Evolutionary conservation across 2,888 invertebrate species (phyloP), one percentile per base, ranked within the genome.

Genomic region (Drosophila nr. medialis): DNA sequence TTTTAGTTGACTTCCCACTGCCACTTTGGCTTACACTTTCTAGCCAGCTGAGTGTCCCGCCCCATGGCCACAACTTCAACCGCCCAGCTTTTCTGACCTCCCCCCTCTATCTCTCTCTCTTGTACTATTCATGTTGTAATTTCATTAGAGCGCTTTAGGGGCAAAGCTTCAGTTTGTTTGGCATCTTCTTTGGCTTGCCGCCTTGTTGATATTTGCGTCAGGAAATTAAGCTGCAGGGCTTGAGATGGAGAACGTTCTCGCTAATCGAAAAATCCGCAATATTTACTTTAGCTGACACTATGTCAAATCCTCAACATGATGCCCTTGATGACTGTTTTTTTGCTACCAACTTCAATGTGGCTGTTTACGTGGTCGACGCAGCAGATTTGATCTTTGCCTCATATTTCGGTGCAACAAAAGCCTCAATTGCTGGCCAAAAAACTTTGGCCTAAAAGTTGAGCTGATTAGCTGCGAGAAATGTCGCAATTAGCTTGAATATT

Each of bases 1-100:
- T 85, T 88, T 85, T 88, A 85, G 88, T 85, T 86, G 86, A 86
- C 86, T 90, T 86, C 64, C 89, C 75, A 74, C 84, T 83, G 86
- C 73, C 79, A 86, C 86, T 84, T 86, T 89, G 87, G 89, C 89
- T 86, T 83, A 78, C 79, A 76, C 56, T 67, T 67, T 59, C 72
- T 61, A 67, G 64, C 68, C 69, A 67, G 49, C 76, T 42, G 45
- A 64, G 65, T 59, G 55, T 51, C 63, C 13, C 54, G 11, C 32
- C 62, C 55, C 45, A 59, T 61, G 36, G 27, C 72, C 70, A 30
- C 50, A 61, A 49, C 55, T 27, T 15, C 29, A 42, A 21, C 42
- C 40, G 11, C 8, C 27, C 55, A 18, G 18, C 21, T 32, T 32
- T 5, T 2, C 24, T 18, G 18, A 3, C 4, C 60, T 32, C 6